phyloP scores from a whole-genome alignment of 2,113 vertebrate genomes.

The Ivindomyrus marchei region DNA sequence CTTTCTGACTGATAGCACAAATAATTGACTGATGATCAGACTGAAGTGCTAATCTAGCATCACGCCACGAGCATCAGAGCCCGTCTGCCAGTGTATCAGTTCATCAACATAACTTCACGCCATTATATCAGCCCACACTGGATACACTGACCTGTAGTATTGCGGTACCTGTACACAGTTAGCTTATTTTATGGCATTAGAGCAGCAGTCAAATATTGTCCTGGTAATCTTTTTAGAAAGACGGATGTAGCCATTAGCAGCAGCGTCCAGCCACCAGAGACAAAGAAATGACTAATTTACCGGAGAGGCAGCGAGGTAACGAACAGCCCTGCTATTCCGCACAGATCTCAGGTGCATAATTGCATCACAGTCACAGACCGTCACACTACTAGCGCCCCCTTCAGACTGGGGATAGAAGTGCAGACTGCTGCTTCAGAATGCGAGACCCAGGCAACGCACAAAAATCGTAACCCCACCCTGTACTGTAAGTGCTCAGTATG shows the following conservation, averaged over 20 bases:
- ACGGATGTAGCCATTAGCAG: background rate
- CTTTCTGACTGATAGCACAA: background rate
- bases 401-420: background rate
- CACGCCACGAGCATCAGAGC: background rate
- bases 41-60: background rate
- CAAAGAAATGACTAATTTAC: background rate
- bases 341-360: background rate
- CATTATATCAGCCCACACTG: too few relatives aligned
- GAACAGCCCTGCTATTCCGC: background rate
- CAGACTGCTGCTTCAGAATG: background rate
- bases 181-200: background rate
- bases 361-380: background rate
- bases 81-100: background rate
- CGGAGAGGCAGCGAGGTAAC: background rate
- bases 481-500: background rate
- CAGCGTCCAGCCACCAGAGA: background rate
- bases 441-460: background rate
- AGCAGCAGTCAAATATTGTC: background rate
- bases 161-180: too few relatives aligned
- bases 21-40: background rate
- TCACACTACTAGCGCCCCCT: background rate
- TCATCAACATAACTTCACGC: background rate
- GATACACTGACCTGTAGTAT: too few relatives aligned
- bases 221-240: background rate
- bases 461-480: background rate